A percentile compares a stretch with the other conserved stretches of the same genome.
These are phyloP conservation scores for Amphimedon queenslandica DNA, from an alignment of 37 sponge, comb jelly and placozoan genomes.

Conservation along the genomic window DNA sequence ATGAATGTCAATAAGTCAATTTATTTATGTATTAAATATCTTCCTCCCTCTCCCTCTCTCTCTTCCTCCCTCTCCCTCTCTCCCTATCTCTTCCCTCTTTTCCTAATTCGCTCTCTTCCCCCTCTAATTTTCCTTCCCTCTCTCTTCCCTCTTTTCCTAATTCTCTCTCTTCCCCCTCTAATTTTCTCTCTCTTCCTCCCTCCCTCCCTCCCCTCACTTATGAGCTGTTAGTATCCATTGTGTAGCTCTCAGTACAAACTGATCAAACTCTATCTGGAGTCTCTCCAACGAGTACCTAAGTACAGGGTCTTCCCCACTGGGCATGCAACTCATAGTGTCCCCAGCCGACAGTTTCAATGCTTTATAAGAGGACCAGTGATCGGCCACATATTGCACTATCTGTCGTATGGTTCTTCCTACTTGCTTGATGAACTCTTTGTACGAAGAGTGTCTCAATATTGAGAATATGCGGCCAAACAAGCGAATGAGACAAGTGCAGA, in stretches of 20 bases:
- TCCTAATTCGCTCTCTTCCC: too few relatives aligned
- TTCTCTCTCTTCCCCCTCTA: too few relatives aligned
- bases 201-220: conserved; percentile 60
- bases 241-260: conserved; percentile 80
- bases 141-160: too few relatives aligned
- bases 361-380: conserved; percentile 80
- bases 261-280: conserved; percentile 86
- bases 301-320: conserved; percentile 5
- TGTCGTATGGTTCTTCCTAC: conserved; percentile 82
- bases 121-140: not conserved
- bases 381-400: conserved; percentile 82
- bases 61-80: too few relatives aligned
- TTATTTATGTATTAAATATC: not conserved
- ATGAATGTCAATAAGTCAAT: not conserved
- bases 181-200: too few relatives aligned
- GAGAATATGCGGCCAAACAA: conserved; percentile 78
- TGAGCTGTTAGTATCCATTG: conserved; percentile 81
- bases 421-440: conserved; percentile 80
- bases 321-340: conserved; percentile 22
- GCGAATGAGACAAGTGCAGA: conserved; percentile 73
- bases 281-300: conserved; percentile 65
- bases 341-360: conserved; percentile 11
- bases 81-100: too few relatives aligned
- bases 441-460: conserved; percentile 58
- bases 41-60: not conserved